phyloP scores from a whole-genome alignment of 1,140 invertebrate genomes.

The Trissolcus basalis region DNA sequence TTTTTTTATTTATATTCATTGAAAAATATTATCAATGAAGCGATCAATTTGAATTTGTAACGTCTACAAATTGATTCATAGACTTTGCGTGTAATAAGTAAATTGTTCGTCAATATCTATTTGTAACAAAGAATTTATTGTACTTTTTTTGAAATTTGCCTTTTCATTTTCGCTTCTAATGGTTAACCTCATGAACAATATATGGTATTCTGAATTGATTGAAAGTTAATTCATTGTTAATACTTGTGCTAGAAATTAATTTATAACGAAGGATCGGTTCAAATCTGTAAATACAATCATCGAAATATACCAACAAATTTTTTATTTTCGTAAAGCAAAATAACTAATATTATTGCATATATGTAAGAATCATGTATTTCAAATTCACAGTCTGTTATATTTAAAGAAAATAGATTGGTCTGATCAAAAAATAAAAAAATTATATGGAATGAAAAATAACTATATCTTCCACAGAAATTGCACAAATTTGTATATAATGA shows the following conservation, averaged over 20 bases:
- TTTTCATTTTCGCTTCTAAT: background rate
- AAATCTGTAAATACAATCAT: background rate
- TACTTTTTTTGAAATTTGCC: background rate
- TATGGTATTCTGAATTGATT: no score
- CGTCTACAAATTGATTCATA: no score
- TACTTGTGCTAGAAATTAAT: background rate
- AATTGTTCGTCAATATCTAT: no score
- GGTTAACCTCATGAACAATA: no score
- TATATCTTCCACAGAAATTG: conserved; percentile 28
- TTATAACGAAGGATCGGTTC: background rate
- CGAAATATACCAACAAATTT: conserved; percentile 3
- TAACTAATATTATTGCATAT: conserved; percentile 20
- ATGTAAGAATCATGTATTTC: conserved; percentile 24
- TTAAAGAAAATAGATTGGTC: no score
- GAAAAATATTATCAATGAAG: background rate
- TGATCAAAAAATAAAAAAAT: no score
- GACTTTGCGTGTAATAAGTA: no score
- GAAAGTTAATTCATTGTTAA: no score
- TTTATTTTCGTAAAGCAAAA: conserved; percentile 27
- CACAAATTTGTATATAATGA: conserved; percentile 45
- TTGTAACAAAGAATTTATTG: no score
- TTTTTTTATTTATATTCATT: conserved; percentile 9
- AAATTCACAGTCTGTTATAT: conserved; percentile 33
- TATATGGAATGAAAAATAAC: conserved; percentile 3
- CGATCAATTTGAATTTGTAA: no score